Evolutionary conservation across 2,888 invertebrate species (phyloP), one percentile per base, ranked within the genome.

Genomic region (Emmelina monodactyla): DNA sequence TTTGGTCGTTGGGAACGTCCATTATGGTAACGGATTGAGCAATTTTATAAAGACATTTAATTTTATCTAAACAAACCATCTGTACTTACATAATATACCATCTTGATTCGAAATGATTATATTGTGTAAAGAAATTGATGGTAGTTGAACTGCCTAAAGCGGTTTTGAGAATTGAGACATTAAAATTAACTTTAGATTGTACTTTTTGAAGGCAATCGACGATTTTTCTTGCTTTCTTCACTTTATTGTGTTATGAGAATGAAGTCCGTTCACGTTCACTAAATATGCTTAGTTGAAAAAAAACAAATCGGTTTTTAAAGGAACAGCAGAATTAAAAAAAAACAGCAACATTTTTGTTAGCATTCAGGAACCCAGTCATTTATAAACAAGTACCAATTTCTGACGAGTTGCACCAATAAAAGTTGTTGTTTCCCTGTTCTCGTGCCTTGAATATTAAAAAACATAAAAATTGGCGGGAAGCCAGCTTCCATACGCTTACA

Each of bases 391-490:
- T 31, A 30, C 15, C 14, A 13, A 14, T 31, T 15, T 15, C 31
- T 16, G 31, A 31, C 31, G 15, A 31, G 14, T 16, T 14, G 38
- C 38, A 35, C 32, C 38, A 38, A 38, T 38, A 38, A 38, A 38
- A 38, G 38, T 37, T 37, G 37, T 38, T 32, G 28, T 31, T 35
- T 35, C 35, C 30, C 10, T 16, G 40, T 40, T 42, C 37, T 40
- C 45, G 50, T 47, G 44, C 40, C 39, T 41, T 42, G 47, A 46
- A 51, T 51, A 51, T 55, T 50, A 62, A 60, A 59, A 63, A 63
- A 57, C 55, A 53, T 58, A 56, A 58, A 58, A 57, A 56, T 61
- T 75, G 73, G 76, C 63, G 10, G 14, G 32, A 36, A 22, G 67
- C 76, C 76, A 73, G 49, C 43, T 33, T 40, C 42, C 38, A 37